Percentiles rank a stretch among this genome's conserved stretches.
These are phyloP conservation scores for Dromius quadrimaculatus DNA, from an alignment of 2,888 invertebrate species.

Conservation along the genomic window DNA sequence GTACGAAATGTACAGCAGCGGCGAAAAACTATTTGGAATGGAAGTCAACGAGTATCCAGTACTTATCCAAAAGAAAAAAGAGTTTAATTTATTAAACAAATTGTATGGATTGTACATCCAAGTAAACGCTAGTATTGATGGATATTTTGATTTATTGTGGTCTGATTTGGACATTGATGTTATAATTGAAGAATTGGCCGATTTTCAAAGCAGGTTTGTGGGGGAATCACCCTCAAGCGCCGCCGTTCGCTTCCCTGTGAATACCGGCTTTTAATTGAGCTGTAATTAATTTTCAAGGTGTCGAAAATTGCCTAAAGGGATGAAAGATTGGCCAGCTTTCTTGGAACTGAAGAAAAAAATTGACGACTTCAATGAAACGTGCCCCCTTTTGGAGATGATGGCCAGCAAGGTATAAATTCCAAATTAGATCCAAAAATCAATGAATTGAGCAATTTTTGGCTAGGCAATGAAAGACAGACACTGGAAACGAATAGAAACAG, in stretches of 20 bases:
- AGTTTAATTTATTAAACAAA: constrained; percentile 86
- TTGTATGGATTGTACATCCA: constrained; percentile 83
- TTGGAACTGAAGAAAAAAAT: constrained; percentile 88
- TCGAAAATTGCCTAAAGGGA: constrained; percentile 83
- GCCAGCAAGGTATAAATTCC: constrained; percentile 75
- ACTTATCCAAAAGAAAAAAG: constrained; percentile 82
- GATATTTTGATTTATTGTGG: constrained; percentile 90
- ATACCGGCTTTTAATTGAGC: background rate
- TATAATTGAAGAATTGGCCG: constrained; percentile 82
- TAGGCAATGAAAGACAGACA: constrained; percentile 72
- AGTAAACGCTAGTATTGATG: constrained; percentile 87
- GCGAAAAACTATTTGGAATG: constrained; percentile 87
- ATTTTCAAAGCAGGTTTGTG: constrained; percentile 82
- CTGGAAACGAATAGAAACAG: constrained; percentile 69
- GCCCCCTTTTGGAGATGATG: constrained; percentile 88
- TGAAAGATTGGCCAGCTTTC: constrained; percentile 91
- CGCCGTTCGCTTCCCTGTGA: too few species aligned
- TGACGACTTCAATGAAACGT: constrained; percentile 90
- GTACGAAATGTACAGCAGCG: constrained; percentile 85
- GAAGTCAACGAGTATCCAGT: constrained; percentile 86
- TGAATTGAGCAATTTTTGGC: constrained; percentile 20
- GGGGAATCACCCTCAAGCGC: too few species aligned
- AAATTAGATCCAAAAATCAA: background rate
- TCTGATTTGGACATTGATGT: constrained; percentile 84
- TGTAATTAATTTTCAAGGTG: constrained; percentile 70